phyloP scores from a whole-genome alignment of 2,113 vertebrate species.

The Podiceps cristatus region DNA sequence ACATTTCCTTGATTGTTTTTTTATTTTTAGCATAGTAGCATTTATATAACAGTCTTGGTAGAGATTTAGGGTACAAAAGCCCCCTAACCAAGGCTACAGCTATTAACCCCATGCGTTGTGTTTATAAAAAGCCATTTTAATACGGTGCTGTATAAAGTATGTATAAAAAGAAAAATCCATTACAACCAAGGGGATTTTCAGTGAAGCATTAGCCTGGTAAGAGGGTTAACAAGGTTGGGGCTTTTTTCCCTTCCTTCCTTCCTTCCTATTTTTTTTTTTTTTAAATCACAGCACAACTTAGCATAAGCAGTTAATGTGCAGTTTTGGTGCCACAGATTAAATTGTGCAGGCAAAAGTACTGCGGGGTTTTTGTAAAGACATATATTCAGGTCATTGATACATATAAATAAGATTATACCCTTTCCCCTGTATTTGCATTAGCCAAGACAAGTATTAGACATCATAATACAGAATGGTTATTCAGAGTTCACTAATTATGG shows the following conservation, averaged over 20 bases:
- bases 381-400: slow-evolving; percentile 64
- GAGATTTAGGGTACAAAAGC: slow-evolving; percentile 71
- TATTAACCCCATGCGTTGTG: slow-evolving; percentile 55
- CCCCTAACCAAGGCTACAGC: slow-evolving; percentile 43
- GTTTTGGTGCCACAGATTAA: slow-evolving; percentile 44
- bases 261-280: background rate
- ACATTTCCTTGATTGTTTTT: slow-evolving; percentile 53
- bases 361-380: slow-evolving; percentile 36
- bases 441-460: slow-evolving; percentile 65
- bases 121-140: slow-evolving; percentile 77
- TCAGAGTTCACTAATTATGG: slow-evolving; percentile 79
- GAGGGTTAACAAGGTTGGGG: slow-evolving; percentile 79
- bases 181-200: slow-evolving; percentile 74
- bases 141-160: slow-evolving; percentile 70
- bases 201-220: slow-evolving; percentile 79
- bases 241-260: slow-evolving; percentile 10
- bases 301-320: slow-evolving; percentile 55
- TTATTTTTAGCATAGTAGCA: slow-evolving; percentile 71
- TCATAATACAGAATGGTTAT: slow-evolving; percentile 78
- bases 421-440: slow-evolving; percentile 74
- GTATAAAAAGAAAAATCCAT: slow-evolving; percentile 76
- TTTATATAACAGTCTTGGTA: slow-evolving; percentile 75
- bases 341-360: slow-evolving; percentile 28
- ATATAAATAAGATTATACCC: slow-evolving; percentile 78
- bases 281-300: slow-evolving; percentile 38